Percentiles rank a stretch among this genome's conserved stretches.
phyloP scores from a whole-genome alignment of 1,140 invertebrate species.

The Andricus grossulariae region DNA sequence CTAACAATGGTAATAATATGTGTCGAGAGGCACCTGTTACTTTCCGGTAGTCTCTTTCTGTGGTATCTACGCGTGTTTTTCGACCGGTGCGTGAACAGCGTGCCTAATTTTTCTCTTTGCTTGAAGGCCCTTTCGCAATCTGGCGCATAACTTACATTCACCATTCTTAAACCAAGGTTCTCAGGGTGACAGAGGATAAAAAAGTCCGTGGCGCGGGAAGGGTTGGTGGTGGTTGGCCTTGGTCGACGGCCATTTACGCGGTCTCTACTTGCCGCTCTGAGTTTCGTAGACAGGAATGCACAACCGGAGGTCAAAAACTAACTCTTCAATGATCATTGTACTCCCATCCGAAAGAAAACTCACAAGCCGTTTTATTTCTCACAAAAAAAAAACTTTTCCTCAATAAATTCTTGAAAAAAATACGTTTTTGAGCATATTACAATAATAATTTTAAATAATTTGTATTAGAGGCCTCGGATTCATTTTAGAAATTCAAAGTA shows the following conservation, averaged over 20 bases:
- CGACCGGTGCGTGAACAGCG: background rate
- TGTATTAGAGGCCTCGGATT: no score
- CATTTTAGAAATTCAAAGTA: no score
- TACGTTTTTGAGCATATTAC: no score
- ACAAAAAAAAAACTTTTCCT: background rate
- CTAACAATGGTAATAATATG: no score
- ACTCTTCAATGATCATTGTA: slow-evolving; percentile 47
- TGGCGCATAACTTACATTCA: slow-evolving; percentile 28
- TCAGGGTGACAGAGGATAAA: slow-evolving; percentile 56
- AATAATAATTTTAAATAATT: no score
- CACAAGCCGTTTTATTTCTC: background rate
- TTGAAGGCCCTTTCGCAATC: slow-evolving; percentile 30
- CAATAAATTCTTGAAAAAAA: no score
- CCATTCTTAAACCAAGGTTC: slow-evolving; percentile 29
- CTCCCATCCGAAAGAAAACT: background rate
- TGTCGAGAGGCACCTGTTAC: background rate
- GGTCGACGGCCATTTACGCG: slow-evolving; percentile 67
- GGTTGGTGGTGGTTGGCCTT: slow-evolving; percentile 68
- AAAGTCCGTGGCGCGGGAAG: slow-evolving; percentile 54
- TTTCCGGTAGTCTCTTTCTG: slow-evolving; percentile 20
- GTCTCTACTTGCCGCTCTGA: slow-evolving; percentile 32
- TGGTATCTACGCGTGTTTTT: slow-evolving; percentile 4
- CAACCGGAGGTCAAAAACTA: slow-evolving; percentile 44
- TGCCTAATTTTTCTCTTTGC: slow-evolving; percentile 23
- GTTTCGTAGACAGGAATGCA: slow-evolving; percentile 50